These are phyloP conservation scores for Epinotia bilunana DNA, from an alignment of 2,888 invertebrate species.

Conservation along the genomic window DNA sequence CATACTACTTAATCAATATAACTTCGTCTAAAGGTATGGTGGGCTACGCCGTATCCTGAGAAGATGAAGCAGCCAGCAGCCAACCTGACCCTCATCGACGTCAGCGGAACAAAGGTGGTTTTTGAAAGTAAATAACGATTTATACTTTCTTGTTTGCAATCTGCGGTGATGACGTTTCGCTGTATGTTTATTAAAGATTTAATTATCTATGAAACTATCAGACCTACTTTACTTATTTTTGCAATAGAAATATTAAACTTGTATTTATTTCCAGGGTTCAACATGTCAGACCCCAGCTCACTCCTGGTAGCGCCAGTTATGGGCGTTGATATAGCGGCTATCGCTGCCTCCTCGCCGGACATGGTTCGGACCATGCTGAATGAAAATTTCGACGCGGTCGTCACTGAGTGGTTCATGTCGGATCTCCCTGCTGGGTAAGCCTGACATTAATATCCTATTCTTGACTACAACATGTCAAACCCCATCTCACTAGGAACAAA, in stretches of 20 bases:
- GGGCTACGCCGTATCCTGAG: slow-evolving; percentile 62
- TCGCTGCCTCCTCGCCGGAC: slow-evolving; percentile 47
- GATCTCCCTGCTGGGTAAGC: slow-evolving; percentile 65
- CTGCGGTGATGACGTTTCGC: no score
- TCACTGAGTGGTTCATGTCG: slow-evolving; percentile 68
- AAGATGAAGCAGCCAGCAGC: slow-evolving; percentile 49
- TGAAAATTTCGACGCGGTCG: slow-evolving; percentile 65
- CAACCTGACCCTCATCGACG: slow-evolving; percentile 55
- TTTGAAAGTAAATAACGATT: slow-evolving; percentile 48
- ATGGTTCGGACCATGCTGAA: slow-evolving; percentile 52
- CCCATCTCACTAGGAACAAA: no score
- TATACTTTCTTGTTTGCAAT: no score
- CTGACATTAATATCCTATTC: background rate
- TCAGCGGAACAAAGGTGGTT: slow-evolving; percentile 48
- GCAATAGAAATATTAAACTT: no score
- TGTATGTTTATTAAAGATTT: no score
- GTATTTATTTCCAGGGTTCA: background rate
- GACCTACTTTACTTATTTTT: background rate
- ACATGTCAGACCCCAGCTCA: background rate
- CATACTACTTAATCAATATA: background rate
- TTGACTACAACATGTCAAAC: background rate
- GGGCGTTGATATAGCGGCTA: slow-evolving; percentile 53
- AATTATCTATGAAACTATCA: background rate
- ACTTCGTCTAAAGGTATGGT: slow-evolving; percentile 60
- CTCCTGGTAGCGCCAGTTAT: background rate